Conservation (phyloP, 2,113 vertebrate genomes). For the Sterna hirundo region DNA sequence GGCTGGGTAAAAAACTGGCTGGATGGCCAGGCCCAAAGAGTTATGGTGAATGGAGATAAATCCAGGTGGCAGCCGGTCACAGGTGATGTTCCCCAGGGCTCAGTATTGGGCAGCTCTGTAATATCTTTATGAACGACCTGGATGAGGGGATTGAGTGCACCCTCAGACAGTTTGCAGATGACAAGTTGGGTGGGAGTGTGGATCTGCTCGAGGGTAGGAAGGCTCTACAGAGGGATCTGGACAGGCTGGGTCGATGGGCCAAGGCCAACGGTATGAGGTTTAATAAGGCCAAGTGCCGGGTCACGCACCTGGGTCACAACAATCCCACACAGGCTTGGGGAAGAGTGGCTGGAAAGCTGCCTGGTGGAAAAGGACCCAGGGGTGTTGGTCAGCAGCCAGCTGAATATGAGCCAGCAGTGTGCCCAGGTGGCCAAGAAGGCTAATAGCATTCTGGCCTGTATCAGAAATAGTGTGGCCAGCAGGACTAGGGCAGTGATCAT, state of each 20-base stretch:
- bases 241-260: background rate
- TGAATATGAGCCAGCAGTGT: background rate
- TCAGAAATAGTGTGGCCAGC: background rate
- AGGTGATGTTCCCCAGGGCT: background rate
- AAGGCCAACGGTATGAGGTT: background rate
- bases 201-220: background rate
- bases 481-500: background rate
- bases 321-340: background rate
- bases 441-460: background rate
- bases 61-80: rapidly evolving
- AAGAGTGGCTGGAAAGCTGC: background rate
- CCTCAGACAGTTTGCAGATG: background rate
- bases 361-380: rapidly evolving
- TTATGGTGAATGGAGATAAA: background rate
- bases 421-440: background rate
- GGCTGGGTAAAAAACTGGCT: rapidly evolving
- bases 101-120: background rate
- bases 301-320: background rate
- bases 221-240: background rate
- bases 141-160: background rate
- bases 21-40: no score
- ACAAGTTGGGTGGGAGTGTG: background rate
- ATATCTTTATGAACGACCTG: background rate
- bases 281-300: background rate
- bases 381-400: rapidly evolving